A percentile compares a stretch with the other conserved stretches of the same genome.
These are phyloP conservation scores for Morpho achilles DNA, from an alignment of 2,888 invertebrate genomes.

Conservation along the genomic window DNA sequence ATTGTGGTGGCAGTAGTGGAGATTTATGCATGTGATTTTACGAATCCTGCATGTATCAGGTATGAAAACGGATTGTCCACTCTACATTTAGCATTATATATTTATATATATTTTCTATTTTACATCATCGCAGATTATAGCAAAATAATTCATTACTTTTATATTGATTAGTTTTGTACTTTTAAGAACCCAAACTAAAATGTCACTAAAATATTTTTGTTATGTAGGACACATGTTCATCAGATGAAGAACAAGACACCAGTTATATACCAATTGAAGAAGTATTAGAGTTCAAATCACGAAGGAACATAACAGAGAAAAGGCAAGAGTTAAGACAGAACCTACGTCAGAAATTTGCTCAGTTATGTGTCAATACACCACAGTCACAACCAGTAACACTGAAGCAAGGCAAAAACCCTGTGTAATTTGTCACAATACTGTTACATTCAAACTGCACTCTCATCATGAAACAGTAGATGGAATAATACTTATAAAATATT, in stretches of 20 bases:
- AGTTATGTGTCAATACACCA: slow-evolving; percentile 83
- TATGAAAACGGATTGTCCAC: too few species aligned
- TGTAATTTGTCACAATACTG: slow-evolving; percentile 34
- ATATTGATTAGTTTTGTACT: too few species aligned
- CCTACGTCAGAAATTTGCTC: slow-evolving; percentile 89
- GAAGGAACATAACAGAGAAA: slow-evolving; percentile 87
- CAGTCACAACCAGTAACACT: slow-evolving; percentile 33
- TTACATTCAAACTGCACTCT: slow-evolving; percentile 39
- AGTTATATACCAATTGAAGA: slow-evolving; percentile 94
- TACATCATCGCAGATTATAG: too few species aligned
- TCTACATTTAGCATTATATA: too few species aligned
- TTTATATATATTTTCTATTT: too few species aligned
- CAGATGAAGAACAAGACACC: slow-evolving; percentile 86
- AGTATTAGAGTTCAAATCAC: slow-evolving; percentile 91
- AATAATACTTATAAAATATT: slow-evolving; percentile 4
- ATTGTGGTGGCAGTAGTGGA: too few species aligned
- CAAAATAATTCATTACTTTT: too few species aligned
- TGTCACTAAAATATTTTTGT: neutral
- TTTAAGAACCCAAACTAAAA: neutral
- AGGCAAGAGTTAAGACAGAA: slow-evolving; percentile 90
- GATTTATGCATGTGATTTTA: too few species aligned
- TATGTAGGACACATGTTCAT: slow-evolving; percentile 86
- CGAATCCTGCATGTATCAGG: too few species aligned
- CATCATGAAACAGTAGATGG: slow-evolving; percentile 7
- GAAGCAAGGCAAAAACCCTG: slow-evolving; percentile 43